Conservation (phyloP, 2,888 invertebrate genomes). For the Alloscopus bannaensis region DNA sequence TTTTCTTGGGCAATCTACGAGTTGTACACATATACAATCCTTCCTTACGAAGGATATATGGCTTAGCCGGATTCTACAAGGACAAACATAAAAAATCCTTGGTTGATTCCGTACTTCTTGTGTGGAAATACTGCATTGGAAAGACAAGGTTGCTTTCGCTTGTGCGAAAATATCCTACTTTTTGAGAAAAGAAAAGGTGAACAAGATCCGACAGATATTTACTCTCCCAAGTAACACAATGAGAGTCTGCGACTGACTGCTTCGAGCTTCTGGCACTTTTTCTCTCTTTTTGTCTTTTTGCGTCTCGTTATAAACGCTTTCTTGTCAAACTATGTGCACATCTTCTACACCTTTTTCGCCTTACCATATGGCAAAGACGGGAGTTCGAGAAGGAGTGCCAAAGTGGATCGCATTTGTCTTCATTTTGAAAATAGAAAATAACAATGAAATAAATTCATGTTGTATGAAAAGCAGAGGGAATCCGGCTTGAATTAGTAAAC, state of each 20-base stretch:
- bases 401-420: slow-evolving; percentile 26
- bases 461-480: slow-evolving; percentile 16
- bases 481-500: slow-evolving; percentile 29
- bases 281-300: not conserved
- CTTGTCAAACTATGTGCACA: no score
- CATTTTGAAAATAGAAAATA: slow-evolving; percentile 21
- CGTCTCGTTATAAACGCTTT: no score
- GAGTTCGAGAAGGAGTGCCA: not conserved
- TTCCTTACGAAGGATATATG: not conserved
- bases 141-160: no score
- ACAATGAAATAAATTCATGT: slow-evolving; percentile 1
- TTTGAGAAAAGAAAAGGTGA: slow-evolving; percentile 24
- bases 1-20: no score
- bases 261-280: slow-evolving; percentile 24
- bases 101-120: slow-evolving; percentile 38
- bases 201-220: slow-evolving; percentile 36
- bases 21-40: no score
- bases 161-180: not conserved
- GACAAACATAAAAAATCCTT: slow-evolving; percentile 39
- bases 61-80: slow-evolving; percentile 32
- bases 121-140: no score
- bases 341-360: no score
- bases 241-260: not conserved
- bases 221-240: no score
- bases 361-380: not conserved